These are phyloP conservation scores for Trichopria drosophilae DNA, from an alignment of 2,888 invertebrate species.

Conservation along the genomic window DNA sequence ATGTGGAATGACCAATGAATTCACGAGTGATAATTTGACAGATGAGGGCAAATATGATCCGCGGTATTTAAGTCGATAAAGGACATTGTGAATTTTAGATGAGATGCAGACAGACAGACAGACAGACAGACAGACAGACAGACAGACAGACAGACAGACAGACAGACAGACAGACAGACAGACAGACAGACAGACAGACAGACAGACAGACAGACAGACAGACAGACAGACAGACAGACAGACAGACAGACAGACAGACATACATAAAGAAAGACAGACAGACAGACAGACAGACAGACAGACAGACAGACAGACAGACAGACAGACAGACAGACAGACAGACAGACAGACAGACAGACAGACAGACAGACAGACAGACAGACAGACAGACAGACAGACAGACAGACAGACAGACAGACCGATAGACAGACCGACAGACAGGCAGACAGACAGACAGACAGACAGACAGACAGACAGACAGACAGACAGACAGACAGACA, in stretches of 20 bases:
- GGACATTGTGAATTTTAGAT: too few species aligned
- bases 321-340: not conserved
- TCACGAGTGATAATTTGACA: too few species aligned
- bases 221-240: slow-evolving; percentile 4
- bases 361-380: not conserved
- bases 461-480: too few species aligned
- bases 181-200: slow-evolving; percentile 1
- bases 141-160: not conserved
- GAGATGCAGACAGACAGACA: slow-evolving; percentile 2
- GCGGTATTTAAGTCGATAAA: too few species aligned
- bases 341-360: not conserved
- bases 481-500: too few species aligned
- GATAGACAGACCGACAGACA: not conserved
- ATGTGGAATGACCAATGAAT: too few species aligned
- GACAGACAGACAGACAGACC: slow-evolving; percentile 5
- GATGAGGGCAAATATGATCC: too few species aligned
- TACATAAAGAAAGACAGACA: not conserved
- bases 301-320: slow-evolving; percentile 1
- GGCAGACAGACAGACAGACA: too few species aligned
- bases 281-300: not conserved
- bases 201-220: slow-evolving; percentile 1
- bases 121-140: not conserved
- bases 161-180: not conserved
- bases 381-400: not conserved
- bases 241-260: not conserved